These are phyloP conservation scores for Liparis tanakae DNA, from an alignment of 2,797 vertebrate genomes.

Conservation along the genomic window DNA sequence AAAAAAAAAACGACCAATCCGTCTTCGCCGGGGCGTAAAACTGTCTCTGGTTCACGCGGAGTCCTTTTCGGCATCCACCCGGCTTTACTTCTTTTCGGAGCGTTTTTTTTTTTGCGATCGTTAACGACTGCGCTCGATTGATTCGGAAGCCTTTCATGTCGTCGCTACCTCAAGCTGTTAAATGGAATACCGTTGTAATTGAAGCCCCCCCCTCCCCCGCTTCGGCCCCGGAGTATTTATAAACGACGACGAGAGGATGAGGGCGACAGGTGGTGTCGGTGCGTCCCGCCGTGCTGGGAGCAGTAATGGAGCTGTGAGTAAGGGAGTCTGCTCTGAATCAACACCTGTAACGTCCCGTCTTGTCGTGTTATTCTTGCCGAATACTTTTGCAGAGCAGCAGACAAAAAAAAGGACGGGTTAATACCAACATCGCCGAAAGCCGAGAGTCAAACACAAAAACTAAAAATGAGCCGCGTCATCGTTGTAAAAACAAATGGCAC, in stretches of 20 bases:
- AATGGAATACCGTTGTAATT: constrained; percentile 46
- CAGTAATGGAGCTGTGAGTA: constrained; percentile 32
- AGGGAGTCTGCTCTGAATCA: constrained; percentile 61
- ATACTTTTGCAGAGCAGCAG: constrained; percentile 48
- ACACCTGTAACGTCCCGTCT: constrained; percentile 55
- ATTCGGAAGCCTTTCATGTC: constrained; percentile 38
- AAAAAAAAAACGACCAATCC: constrained; percentile 26
- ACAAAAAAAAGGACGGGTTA: constrained; percentile 24
- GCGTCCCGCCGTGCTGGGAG: constrained; percentile 33
- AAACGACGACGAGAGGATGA: constrained; percentile 53
- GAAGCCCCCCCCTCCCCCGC: constrained; percentile 48
- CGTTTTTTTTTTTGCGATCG: neutral
- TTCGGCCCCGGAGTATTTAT: constrained; percentile 58
- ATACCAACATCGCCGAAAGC: constrained; percentile 40
- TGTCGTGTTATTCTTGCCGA: constrained; percentile 56
- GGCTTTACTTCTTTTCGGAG: constrained; percentile 31
- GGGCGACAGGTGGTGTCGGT: constrained; percentile 56
- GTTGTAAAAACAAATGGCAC: constrained; percentile 39
- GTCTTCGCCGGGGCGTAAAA: constrained; percentile 39
- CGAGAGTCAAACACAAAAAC: constrained; percentile 26
- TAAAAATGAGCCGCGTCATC: constrained; percentile 46
- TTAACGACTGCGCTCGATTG: constrained; percentile 30
- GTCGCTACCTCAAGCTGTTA: constrained; percentile 55
- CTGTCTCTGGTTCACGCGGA: constrained; percentile 23
- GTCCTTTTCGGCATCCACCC: constrained; percentile 15